Conservation (phyloP, 2,797 vertebrate genomes). For the Danio choprae region DNA sequence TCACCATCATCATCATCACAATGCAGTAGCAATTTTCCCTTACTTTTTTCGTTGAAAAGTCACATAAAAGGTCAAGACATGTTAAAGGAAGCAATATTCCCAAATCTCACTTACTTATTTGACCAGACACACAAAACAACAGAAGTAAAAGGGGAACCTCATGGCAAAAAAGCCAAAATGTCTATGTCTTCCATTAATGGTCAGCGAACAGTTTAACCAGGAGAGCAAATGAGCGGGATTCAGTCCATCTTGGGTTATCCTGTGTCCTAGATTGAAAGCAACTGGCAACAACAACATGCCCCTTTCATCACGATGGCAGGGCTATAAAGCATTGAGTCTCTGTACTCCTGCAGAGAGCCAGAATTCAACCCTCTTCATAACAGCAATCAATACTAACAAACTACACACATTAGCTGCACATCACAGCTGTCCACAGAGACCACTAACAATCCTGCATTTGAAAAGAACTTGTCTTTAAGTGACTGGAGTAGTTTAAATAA, state of each 20-base stretch:
- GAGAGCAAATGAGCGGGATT: constrained; percentile 49
- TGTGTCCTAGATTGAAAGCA: constrained; percentile 66
- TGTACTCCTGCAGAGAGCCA: neutral
- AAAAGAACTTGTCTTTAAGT: neutral
- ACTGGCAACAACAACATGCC: constrained; percentile 58
- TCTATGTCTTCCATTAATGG: constrained; percentile 21
- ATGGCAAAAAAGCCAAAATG: neutral
- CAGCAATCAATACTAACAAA: constrained; percentile 48
- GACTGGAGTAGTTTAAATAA: constrained; percentile 30
- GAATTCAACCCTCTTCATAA: constrained; percentile 18
- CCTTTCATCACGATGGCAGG: constrained; percentile 49
- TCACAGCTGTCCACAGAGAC: constrained; percentile 33
- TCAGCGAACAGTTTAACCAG: constrained; percentile 11
- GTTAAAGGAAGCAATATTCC: constrained; percentile 23
- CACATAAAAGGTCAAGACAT: no score
- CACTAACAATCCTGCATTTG: constrained; percentile 24
- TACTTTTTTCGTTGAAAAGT: neutral
- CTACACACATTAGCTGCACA: constrained; percentile 35
- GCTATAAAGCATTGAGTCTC: constrained; percentile 41
- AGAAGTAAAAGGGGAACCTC: neutral
- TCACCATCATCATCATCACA: no score
- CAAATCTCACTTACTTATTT: constrained; percentile 1
- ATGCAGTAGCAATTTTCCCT: neutral
- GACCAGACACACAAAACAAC: neutral
- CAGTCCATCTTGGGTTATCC: constrained; percentile 54